Evolutionary conservation across 2,888 invertebrate genomes (phyloP), one percentile per base, ranked within the genome.

Genomic region (Himalopsyche tibetana): DNA sequence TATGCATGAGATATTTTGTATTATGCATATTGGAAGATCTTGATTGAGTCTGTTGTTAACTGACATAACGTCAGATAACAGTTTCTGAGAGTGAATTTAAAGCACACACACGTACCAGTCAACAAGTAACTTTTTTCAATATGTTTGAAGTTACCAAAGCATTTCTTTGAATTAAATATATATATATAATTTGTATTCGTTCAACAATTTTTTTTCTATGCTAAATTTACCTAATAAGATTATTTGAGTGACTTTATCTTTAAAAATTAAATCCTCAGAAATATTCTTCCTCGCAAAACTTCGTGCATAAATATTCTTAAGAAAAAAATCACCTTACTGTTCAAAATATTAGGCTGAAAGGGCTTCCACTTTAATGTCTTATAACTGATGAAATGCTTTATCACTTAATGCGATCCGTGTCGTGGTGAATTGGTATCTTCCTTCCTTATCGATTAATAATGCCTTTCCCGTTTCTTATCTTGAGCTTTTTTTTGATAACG

Each of bases 391-490:
- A 36, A 74, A 74, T 36, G 36, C 74, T 74, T 63, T 74, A 74
- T 74, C 74, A 74, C 74, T 74, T 74, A 74, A 74, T 74, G 74
- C 74, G 36, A 74, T 74, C 74, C 74, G 74, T 74, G 74, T 74
- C 74, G 74, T 38, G 74, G 74, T 36, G 74, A 74, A 74, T 74
- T 74, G 74, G 74, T 74, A 74, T 74, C 74, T 74, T 74, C 74
- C 74, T 74, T 74, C 74, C 74, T 74, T 74, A 74, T 74, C 74
- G 74, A 74, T 74, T 74, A 74, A 74, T 74, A 74, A 74, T 74
- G 74, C 74, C 74, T 74, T 74, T 74, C 74, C 74, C 36, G 74
- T 74, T 36, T 74, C 74, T 74, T 74, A 74, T 74, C 74, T 74
- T 15, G 38, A 74, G 63, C 11, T 74, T 74, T 74, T 74, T 74